Evolutionary conservation across 2,888 invertebrate species (phyloP).

Genomic region (Apantesis nais): DNA sequence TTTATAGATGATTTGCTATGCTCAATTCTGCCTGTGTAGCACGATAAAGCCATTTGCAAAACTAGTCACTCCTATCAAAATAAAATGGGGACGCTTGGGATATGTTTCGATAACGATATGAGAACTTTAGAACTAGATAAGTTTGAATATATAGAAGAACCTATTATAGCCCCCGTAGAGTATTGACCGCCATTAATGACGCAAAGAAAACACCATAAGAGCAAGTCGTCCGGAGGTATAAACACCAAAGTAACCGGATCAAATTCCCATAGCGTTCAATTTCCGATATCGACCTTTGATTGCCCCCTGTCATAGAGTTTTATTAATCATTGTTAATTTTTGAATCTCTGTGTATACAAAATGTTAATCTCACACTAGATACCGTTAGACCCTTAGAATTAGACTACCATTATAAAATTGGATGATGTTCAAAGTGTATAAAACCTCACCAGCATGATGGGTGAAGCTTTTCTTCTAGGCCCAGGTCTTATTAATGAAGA

Average conservation of each 20-base stretch:
- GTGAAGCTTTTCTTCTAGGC: conserved; percentile 92
- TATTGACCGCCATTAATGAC: conserved; percentile 88
- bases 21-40: conserved; percentile 91
- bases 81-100: conserved; percentile 89
- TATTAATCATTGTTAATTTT: conserved; percentile 93
- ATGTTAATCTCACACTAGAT: conserved; percentile 88
- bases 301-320: conserved; percentile 87
- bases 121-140: conserved; percentile 91
- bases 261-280: conserved; percentile 95
- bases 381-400: conserved; percentile 93
- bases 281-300: conserved; percentile 93
- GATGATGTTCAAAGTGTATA: conserved; percentile 95
- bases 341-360: conserved; percentile 93
- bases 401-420: conserved; percentile 97
- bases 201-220: conserved; percentile 92
- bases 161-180: conserved; percentile 93
- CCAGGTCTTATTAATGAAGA: conserved; percentile 97
- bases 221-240: conserved; percentile 97
- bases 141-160: conserved; percentile 96
- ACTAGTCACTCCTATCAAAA: conserved; percentile 91
- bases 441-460: conserved; percentile 88
- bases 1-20: conserved; percentile 95
- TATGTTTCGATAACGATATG: conserved; percentile 94
- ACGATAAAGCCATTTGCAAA: conserved; percentile 92
- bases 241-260: conserved; percentile 95